Evolutionary conservation across 2,113 vertebrate species (phyloP).

Genomic region (Struthio camelus): DNA sequence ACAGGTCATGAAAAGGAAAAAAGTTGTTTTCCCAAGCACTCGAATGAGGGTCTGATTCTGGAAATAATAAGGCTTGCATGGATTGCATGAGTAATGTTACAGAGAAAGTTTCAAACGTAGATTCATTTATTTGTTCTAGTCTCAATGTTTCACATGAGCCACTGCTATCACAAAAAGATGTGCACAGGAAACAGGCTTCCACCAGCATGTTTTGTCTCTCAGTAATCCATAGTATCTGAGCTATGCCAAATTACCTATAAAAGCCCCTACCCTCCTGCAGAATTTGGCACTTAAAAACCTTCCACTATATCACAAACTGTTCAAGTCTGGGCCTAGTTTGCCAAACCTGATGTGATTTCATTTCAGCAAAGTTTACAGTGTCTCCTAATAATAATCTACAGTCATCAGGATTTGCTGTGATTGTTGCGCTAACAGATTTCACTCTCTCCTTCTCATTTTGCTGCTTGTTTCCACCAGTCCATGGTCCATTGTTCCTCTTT

Average conservation of each 20-base stretch:
- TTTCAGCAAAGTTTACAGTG: neutral
- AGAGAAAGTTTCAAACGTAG: neutral
- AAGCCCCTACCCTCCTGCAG: neutral
- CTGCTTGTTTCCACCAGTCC: neutral
- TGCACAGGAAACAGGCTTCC: neutral
- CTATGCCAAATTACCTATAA: neutral
- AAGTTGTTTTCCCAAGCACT: neutral
- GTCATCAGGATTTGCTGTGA: neutral
- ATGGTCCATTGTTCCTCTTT: neutral
- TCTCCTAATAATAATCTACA: neutral
- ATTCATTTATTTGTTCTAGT: neutral
- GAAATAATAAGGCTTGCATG: neutral
- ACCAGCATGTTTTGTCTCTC: neutral
- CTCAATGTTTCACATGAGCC: neutral
- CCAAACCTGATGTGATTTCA: neutral
- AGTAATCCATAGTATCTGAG: neutral
- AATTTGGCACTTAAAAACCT: neutral
- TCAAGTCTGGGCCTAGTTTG: neutral
- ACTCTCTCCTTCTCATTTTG: neutral
- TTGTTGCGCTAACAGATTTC: neutral
- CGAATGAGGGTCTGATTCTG: neutral
- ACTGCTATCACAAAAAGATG: neutral
- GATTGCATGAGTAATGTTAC: rapidly evolving
- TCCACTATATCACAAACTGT: neutral
- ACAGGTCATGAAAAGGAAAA: neutral